Conservation (phyloP, 2,888 invertebrate genomes). For the Drosophila ustulata region DNA sequence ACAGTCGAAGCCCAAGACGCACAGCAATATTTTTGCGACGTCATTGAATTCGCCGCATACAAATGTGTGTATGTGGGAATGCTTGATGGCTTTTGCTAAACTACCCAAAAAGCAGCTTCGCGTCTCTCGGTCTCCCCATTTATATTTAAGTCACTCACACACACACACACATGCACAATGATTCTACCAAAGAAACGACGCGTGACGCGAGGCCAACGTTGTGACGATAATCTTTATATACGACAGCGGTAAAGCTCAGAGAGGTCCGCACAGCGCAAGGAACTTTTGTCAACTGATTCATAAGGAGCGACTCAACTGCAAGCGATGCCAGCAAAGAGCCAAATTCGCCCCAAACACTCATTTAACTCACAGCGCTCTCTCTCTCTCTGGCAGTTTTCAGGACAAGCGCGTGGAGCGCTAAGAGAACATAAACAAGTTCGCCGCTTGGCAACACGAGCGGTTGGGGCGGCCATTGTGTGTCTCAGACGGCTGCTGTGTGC, state of each 20-base stretch:
- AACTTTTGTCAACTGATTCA: constrained; percentile 73
- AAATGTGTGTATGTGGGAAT: constrained; percentile 34
- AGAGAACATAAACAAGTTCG: constrained; percentile 32
- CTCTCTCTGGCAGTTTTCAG: constrained; percentile 19
- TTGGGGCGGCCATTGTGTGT: constrained; percentile 28
- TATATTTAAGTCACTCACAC: constrained; percentile 51
- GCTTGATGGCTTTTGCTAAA: constrained; percentile 37
- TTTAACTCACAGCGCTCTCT: constrained; percentile 15
- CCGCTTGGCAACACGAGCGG: constrained; percentile 25
- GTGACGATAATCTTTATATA: constrained; percentile 39
- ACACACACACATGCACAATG: constrained; percentile 31
- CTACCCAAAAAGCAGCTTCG: constrained; percentile 51
- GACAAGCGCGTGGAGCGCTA: constrained; percentile 37
- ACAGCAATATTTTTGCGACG: constrained; percentile 74
- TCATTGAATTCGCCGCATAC: constrained; percentile 79
- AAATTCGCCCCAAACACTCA: constrained; percentile 38
- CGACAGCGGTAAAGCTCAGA: constrained; percentile 30
- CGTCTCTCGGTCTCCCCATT: constrained; percentile 31
- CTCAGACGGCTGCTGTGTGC: constrained; percentile 56
- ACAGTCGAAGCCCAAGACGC: constrained; percentile 50
- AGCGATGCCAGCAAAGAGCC: constrained; percentile 33
- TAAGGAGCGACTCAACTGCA: constrained; percentile 52
- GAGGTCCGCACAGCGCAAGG: constrained; percentile 69
- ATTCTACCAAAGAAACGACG: constrained; percentile 62
- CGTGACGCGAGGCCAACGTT: constrained; percentile 56